Conservation (phyloP, 2,113 vertebrate species). For the Trichechus manatus region DNA sequence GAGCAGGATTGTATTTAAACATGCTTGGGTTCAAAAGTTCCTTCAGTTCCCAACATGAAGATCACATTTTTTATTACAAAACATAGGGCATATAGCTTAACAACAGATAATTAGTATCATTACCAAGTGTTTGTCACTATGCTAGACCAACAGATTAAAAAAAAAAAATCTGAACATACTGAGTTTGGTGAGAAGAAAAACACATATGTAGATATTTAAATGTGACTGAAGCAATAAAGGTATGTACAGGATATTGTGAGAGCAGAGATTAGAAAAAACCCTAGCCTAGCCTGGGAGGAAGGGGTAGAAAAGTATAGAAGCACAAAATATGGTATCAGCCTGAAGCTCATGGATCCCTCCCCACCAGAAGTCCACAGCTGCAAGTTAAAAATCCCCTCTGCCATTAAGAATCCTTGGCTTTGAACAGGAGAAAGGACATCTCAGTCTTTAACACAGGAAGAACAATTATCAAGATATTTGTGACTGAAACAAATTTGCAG, state of each 20-base stretch:
- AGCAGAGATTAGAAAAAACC: not conserved
- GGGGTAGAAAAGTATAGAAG: not conserved
- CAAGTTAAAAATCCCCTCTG: not conserved
- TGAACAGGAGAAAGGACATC: not conserved
- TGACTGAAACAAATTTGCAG: not conserved
- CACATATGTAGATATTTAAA: not conserved
- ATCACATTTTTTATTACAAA: constrained; percentile 12
- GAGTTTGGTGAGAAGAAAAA: constrained; percentile 24
- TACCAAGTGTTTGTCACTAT: not conserved
- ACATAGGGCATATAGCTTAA: not conserved
- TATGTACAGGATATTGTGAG: not conserved
- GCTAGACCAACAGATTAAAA: not conserved
- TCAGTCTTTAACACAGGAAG: not conserved
- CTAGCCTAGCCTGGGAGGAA: not conserved
- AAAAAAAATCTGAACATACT: constrained; percentile 14
- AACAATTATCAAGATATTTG: not conserved
- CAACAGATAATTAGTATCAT: not conserved
- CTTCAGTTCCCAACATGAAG: not conserved
- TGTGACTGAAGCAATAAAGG: not conserved
- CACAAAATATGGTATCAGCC: not conserved
- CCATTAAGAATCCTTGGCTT: not conserved
- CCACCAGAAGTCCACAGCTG: not conserved
- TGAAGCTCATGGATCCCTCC: not conserved
- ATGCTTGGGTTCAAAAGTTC: constrained; percentile 35
- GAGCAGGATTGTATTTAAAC: not conserved